Evolutionary conservation across 2,888 invertebrate species (phyloP).

Genomic region (Odontocolon sp.): DNA sequence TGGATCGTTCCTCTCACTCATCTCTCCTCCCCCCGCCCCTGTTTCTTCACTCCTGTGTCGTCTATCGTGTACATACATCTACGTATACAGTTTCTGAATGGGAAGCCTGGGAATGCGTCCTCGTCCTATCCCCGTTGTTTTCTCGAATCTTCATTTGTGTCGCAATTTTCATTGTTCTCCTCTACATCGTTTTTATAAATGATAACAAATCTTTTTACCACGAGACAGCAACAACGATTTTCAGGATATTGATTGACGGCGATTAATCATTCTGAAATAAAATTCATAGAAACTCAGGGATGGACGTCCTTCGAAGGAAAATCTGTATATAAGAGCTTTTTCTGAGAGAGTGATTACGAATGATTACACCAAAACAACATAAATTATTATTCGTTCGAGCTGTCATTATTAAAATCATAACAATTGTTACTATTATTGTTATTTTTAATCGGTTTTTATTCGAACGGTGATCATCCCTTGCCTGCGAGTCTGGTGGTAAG

Average conservation of each 20-base stretch:
- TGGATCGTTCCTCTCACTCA: conserved; percentile 17
- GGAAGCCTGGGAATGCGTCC: conserved; percentile 50
- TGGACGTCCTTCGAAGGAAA: too few relatives aligned
- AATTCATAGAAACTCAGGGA: too few relatives aligned
- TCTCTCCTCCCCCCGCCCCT: conserved; percentile 10
- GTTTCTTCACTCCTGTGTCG: conserved; percentile 7
- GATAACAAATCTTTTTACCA: neutral
- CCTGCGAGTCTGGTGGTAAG: neutral
- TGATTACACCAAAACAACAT: too few relatives aligned
- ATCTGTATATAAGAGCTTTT: too few relatives aligned
- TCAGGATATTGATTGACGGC: neutral
- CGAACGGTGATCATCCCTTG: too few relatives aligned
- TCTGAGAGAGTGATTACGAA: too few relatives aligned
- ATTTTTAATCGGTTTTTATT: too few relatives aligned
- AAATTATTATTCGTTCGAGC: too few relatives aligned
- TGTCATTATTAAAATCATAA: too few relatives aligned
- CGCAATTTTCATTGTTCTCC: conserved; percentile 41
- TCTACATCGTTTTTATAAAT: neutral
- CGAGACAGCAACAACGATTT: neutral
- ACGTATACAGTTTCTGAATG: conserved; percentile 51
- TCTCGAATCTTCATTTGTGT: conserved; percentile 56
- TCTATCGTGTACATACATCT: conserved; percentile 50
- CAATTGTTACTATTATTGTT: too few relatives aligned
- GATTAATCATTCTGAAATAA: neutral
- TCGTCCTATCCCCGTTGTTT: conserved; percentile 21